Evolutionary conservation across 2,113 vertebrate species (phyloP), one percentile per base, ranked within the genome.

Genomic region (Caloenas nicobarica): DNA sequence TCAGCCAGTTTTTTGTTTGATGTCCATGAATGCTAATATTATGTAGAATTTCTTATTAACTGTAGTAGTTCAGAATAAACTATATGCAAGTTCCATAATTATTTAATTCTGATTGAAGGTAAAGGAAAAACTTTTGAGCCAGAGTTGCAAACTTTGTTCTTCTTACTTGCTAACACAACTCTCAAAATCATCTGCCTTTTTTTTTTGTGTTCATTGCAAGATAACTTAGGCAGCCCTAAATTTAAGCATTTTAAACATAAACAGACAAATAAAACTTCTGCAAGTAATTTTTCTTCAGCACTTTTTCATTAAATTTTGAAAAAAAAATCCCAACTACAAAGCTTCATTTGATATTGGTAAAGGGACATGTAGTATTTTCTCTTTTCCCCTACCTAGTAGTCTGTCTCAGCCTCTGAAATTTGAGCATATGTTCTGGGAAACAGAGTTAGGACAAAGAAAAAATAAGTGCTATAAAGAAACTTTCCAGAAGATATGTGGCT

Each of bases 1-100:
- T 98, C 97, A 97, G 97, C 90, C 85, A 72, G 71, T 96, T 97
- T 96, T 95, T 66, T 83, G 90, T 98, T 96, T 98, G 96, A 97
- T 97, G 86, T 97, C 81, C 73, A 62, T 22, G 73, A 78, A 98
- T 95, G 94, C 80, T 96, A 97, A 97, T 89, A 36, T 28, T 88
- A 57, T 16, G 46, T 44, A 91, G 68, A 84, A 61, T 74, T 38
- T 71, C 34, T 91, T 96, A 95, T 86, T 94, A 95, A 89, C 60
- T 92, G 69, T 81, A 92, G 82, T 51, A 88, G 70, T 85, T 93
- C 79, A 74, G 25, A 88, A 83, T 88, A 97, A 95, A 87, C 73
- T 91, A 62, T 73, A 82, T 90, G 72, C 66, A 88, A 85, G 88
- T 48, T 95, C 86, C 38, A 18, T 93, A 91, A 88, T 95, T 87